Evolutionary conservation across 92 coral and sea anemone species (phyloP).

Genomic region (Montipora capitata): DNA sequence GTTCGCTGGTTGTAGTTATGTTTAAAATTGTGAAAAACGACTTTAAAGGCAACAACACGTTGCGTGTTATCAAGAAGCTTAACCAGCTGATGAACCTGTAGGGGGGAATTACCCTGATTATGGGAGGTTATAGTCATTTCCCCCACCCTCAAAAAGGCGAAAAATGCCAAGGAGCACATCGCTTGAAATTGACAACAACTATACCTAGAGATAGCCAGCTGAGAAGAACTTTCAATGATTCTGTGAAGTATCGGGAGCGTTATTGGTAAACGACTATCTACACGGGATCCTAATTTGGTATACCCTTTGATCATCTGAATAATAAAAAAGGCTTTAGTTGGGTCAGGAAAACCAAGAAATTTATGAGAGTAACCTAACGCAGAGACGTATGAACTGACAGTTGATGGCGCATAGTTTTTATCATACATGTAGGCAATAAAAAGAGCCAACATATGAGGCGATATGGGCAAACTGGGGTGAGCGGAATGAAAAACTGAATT

Average conservation of each 20-base stretch:
- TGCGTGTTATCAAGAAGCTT: background rate
- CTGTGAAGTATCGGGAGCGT: conserved; percentile 8
- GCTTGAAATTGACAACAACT: background rate
- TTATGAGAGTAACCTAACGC: background rate
- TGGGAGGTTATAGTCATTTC: conserved; percentile 22
- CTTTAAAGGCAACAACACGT: background rate
- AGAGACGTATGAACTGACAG: conserved; percentile 3
- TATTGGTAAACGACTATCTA: conserved; percentile 28
- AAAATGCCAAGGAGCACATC: conserved; percentile 46
- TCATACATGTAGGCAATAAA: background rate
- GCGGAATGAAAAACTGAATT: background rate
- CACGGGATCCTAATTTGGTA: background rate
- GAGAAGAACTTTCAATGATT: background rate
- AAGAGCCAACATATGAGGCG: background rate
- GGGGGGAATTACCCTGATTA: background rate
- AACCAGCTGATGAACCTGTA: conserved; percentile 16
- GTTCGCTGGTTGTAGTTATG: conserved; percentile 47
- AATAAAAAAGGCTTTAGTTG: background rate
- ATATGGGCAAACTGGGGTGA: background rate
- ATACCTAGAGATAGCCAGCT: background rate
- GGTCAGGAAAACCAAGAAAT: background rate
- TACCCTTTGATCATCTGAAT: conserved; percentile 10
- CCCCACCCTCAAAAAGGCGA: conserved; percentile 27
- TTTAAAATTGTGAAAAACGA: conserved; percentile 36
- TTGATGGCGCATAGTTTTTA: background rate